phyloP scores from a whole-genome alignment of 2,888 invertebrate genomes.

The Argyresthia goedartella region DNA sequence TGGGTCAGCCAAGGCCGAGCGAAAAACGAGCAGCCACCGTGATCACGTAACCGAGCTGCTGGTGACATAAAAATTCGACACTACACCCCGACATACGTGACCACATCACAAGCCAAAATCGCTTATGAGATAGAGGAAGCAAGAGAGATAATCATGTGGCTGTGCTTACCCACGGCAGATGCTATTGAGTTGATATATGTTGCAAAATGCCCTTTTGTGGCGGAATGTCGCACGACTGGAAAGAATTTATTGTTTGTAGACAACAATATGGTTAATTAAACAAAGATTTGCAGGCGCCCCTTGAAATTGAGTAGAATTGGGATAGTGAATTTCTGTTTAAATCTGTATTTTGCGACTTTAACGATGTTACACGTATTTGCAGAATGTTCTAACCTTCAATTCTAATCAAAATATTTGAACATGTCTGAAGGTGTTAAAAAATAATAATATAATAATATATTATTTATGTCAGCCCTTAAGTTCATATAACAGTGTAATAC shows the following conservation, averaged over 20 bases:
- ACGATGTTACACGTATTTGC: no score
- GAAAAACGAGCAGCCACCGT: constrained; percentile 48
- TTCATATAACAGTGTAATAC: no score
- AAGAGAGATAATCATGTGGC: no score
- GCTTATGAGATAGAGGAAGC: no score
- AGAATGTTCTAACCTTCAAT: no score
- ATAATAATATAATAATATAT: no score
- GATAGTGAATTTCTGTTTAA: no score
- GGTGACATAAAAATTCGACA: constrained; percentile 58
- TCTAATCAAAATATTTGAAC: no score
- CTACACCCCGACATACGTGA: constrained; percentile 35
- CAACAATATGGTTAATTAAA: neutral
- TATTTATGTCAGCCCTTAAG: no score
- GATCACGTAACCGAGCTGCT: constrained; percentile 25
- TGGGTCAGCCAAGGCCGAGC: constrained; percentile 29
- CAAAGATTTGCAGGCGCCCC: neutral
- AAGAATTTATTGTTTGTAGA: neutral
- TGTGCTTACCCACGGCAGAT: constrained; percentile 26
- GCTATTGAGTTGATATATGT: constrained; percentile 13
- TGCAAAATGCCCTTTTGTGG: neutral
- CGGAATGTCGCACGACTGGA: neutral
- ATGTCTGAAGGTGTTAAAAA: no score
- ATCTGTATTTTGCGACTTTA: no score
- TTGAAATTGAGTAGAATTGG: neutral
- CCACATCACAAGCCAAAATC: constrained; percentile 24